Base-by-base conservation (phyloP, 2,113 vertebrate species). In the Psittacara wagleri region DNA sequence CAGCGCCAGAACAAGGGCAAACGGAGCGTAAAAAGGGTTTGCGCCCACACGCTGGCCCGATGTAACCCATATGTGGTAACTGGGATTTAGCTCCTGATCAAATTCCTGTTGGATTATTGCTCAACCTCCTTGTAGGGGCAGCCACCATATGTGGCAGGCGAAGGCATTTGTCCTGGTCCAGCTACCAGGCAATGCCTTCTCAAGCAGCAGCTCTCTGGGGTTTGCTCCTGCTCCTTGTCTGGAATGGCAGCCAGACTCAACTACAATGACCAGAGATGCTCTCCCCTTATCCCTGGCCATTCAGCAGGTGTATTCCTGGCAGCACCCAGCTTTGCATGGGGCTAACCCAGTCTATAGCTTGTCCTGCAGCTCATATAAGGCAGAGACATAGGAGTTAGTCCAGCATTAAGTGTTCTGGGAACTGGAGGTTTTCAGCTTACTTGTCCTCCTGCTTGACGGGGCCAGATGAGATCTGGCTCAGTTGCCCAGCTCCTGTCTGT, bases 91-190 rank as follows among this genome's bases (percentile, higher is more conserved):
- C 25, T 87, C 19, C 73, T 35, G 33, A 90, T 55, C 88, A 82
- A 95, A 86, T 41, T 91, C 52, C 54, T 94, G 61, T 15, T 7
- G 11, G 85, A 11, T 41, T 74, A 82, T 96, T 96, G 94, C 82
- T 85, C 87, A 94, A 59, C 16, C 24, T 73, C 57, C 17, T 55
- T 81, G 31, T 9, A 76, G 23, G 61, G 33, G 29, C 46, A 48
- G 28, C 37, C 16, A 39, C 27, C 10, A 0, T 27, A 23, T 48
- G 37, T 2, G 1, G 9, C 57, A 84, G 49, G 17, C 39, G 37
- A 68, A 83, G 55, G 76, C 29, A 64, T 51, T 39, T 72, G 66
- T 39, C 17, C 48, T 41, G 10, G 9, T 49, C 35, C 31, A 41
- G 43, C 67, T 72, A 35, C 29, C 23, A 19, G 23, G 70, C 28